Evolutionary conservation across 2,797 vertebrate genomes (phyloP).

Genomic region (Chrosomus eos): DNA sequence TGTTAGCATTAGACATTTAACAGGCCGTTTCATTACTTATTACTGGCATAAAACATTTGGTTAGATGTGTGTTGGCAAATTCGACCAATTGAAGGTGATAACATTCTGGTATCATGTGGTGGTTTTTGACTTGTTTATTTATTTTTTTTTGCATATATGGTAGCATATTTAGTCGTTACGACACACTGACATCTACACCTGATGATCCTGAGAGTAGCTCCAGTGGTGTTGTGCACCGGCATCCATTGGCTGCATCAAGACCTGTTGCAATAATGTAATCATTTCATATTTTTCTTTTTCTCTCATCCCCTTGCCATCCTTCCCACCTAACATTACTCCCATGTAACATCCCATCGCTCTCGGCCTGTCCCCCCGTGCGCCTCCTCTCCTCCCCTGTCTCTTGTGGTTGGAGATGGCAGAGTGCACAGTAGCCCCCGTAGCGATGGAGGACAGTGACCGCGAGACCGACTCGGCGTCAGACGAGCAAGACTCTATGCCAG

Average conservation of each 20-base stretch:
- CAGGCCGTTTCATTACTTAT: background rate
- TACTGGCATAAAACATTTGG: background rate
- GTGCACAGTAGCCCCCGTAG: constrained; percentile 70
- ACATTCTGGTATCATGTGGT: background rate
- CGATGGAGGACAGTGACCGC: constrained; percentile 78
- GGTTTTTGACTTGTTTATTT: background rate
- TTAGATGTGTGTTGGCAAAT: background rate
- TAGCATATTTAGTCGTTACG: background rate
- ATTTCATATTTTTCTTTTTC: constrained; percentile 53
- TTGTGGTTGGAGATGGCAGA: constrained; percentile 74
- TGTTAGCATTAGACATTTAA: background rate
- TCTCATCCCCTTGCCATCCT: constrained; percentile 22
- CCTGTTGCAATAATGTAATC: constrained; percentile 46
- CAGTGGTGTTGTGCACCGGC: constrained; percentile 18
- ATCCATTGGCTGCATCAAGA: constrained; percentile 36
- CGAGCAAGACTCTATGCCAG: constrained; percentile 70
- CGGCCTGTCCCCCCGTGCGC: background rate
- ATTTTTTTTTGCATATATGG: too few relatives aligned
- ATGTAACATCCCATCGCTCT: background rate
- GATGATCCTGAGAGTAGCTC: constrained; percentile 26
- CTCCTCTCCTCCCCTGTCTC: constrained; percentile 26
- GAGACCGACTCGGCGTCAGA: constrained; percentile 73
- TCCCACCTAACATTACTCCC: constrained; percentile 22
- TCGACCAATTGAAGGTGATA: background rate
- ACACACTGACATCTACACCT: background rate